Evolutionary conservation across 2,113 vertebrate species (phyloP).

Genomic region (Scolopax mira): DNA sequence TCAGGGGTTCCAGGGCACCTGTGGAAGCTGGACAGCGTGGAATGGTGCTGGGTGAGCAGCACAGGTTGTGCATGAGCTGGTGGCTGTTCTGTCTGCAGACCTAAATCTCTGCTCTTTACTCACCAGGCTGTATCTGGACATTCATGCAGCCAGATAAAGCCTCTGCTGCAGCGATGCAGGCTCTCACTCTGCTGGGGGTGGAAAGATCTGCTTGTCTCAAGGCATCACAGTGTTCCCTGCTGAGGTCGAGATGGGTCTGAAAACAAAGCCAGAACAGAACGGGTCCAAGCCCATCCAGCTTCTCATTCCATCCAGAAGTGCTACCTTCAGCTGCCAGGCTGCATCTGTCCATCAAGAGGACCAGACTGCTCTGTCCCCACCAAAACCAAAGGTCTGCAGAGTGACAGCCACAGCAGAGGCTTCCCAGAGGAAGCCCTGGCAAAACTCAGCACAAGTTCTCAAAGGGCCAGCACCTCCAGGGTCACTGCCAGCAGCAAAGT

Average conservation of each 20-base stretch:
- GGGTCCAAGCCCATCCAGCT: background rate
- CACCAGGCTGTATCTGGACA: background rate
- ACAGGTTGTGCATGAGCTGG: background rate
- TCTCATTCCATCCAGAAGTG: background rate
- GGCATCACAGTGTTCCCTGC: background rate
- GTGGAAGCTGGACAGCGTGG: background rate
- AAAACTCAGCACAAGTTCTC: background rate
- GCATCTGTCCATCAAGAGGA: background rate
- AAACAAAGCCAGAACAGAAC: background rate
- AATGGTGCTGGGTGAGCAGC: background rate
- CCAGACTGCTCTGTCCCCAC: background rate
- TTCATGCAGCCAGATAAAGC: conserved; percentile 39
- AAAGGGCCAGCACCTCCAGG: background rate
- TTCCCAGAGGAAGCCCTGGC: background rate
- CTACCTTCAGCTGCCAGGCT: background rate
- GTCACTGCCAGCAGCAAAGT: background rate
- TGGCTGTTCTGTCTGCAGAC: background rate
- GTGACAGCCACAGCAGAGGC: background rate
- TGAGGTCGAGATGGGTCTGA: conserved; percentile 32
- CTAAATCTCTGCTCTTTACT: background rate
- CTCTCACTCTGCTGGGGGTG: background rate
- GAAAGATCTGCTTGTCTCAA: conserved; percentile 38
- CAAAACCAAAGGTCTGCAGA: background rate
- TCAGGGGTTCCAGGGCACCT: background rate
- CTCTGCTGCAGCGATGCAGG: conserved; percentile 23